Evolutionary conservation across 2,797 vertebrate species (phyloP).

Genomic region (Myotis vivesi): DNA sequence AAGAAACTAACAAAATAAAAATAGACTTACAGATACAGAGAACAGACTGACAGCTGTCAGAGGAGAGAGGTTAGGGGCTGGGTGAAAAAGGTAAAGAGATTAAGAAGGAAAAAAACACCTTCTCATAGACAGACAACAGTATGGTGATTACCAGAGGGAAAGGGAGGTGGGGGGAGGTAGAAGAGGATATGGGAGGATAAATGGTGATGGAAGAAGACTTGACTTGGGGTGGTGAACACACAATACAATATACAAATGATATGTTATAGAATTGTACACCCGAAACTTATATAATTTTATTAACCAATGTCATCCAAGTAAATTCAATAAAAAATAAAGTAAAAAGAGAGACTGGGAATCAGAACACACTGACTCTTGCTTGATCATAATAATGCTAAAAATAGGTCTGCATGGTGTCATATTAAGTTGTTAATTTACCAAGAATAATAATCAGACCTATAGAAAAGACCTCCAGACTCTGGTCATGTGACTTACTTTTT

Average conservation of each 20-base stretch:
- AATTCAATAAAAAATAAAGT: background rate
- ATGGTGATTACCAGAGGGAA: background rate
- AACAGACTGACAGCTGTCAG: background rate
- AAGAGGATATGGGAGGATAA: background rate
- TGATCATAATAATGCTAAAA: background rate
- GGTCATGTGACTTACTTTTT: background rate
- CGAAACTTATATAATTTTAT: background rate
- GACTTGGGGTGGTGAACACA: background rate
- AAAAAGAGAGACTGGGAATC: background rate
- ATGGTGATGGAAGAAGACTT: background rate
- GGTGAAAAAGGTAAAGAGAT: background rate
- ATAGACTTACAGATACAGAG: background rate
- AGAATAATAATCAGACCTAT: background rate
- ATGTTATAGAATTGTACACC: background rate
- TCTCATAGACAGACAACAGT: background rate
- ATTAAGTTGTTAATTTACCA: background rate
- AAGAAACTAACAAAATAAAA: background rate
- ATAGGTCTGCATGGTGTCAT: accelerated
- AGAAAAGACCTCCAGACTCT: background rate
- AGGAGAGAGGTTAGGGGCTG: background rate
- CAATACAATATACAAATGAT: background rate
- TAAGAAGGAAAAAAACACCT: background rate
- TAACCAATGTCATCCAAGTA: background rate
- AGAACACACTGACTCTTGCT: background rate
- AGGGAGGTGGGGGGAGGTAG: background rate